These are phyloP conservation scores for Orientallactaga sibirica DNA, from an alignment of 2,797 vertebrate genomes.

Conservation along the genomic window DNA sequence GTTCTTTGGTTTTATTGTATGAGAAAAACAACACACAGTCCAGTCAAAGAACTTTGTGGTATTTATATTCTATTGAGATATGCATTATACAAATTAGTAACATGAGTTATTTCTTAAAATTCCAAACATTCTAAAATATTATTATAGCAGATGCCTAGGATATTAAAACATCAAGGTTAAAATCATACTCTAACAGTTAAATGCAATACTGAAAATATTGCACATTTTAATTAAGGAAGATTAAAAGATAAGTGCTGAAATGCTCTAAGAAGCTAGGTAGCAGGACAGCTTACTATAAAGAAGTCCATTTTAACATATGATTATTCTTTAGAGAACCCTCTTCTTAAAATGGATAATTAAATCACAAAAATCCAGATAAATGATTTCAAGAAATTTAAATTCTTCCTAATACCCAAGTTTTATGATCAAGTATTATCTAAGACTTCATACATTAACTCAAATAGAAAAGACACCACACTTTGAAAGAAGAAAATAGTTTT, in stretches of 20 bases:
- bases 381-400: conserved; percentile 82
- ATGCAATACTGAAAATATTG: conserved; percentile 86
- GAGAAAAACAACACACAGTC: conserved; percentile 81
- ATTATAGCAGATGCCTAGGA: conserved; percentile 88
- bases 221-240: conserved; percentile 85
- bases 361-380: conserved; percentile 78
- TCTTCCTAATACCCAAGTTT: conserved; percentile 77
- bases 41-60: conserved; percentile 90
- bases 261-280: conserved; percentile 85
- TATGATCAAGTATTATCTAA: conserved; percentile 83
- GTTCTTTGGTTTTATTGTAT: conserved; percentile 74
- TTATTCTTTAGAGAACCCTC: conserved; percentile 73
- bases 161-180: conserved; percentile 87
- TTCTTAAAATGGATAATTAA: conserved; percentile 83
- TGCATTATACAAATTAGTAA: conserved; percentile 94
- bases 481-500: conserved; percentile 82
- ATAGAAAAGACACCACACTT: conserved; percentile 88
- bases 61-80: conserved; percentile 94
- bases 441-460: conserved; percentile 85
- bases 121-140: conserved; percentile 87
- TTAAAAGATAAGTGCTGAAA: conserved; percentile 84
- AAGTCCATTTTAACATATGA: conserved; percentile 84
- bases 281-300: conserved; percentile 85
- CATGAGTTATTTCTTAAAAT: conserved; percentile 88
- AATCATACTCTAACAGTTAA: conserved; percentile 87